Evolutionary conservation across 2,888 invertebrate genomes (phyloP).

Genomic region (Lamellibrachia satsuma): DNA sequence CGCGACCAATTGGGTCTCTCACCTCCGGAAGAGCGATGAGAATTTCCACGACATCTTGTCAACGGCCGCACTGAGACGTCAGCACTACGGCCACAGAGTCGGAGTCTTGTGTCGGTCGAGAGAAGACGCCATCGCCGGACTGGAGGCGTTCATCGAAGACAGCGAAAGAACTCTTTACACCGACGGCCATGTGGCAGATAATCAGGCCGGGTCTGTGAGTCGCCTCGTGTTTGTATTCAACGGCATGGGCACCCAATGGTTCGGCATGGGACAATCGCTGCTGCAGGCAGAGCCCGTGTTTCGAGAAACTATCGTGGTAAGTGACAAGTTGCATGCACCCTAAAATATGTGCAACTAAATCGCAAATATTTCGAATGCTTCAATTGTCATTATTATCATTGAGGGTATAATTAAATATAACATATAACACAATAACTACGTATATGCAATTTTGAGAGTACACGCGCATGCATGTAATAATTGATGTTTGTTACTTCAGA

Average conservation of each 20-base stretch:
- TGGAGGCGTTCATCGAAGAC: neutral
- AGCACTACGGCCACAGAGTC: neutral
- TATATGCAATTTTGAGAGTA: too few species aligned
- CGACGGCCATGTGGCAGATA: neutral
- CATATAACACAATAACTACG: too few species aligned
- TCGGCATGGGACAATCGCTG: slow-evolving; percentile 1
- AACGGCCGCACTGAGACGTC: neutral
- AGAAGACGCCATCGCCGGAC: neutral
- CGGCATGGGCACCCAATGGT: slow-evolving; percentile 21
- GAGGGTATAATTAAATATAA: too few species aligned
- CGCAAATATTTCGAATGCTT: neutral
- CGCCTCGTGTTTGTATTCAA: slow-evolving; percentile 14
- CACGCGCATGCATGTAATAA: too few species aligned
- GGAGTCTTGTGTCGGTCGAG: neutral
- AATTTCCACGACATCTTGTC: neutral
- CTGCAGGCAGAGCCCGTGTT: neutral
- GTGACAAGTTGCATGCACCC: neutral
- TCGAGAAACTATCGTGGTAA: neutral
- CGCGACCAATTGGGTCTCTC: neutral
- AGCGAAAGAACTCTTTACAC: neutral
- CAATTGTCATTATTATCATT: neutral
- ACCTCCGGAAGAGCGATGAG: neutral
- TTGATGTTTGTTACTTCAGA: neutral
- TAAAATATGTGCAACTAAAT: too few species aligned
- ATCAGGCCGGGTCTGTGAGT: neutral